Evolutionary conservation across 2,888 invertebrate species (phyloP).

Genomic region (Byasa hedistus): DNA sequence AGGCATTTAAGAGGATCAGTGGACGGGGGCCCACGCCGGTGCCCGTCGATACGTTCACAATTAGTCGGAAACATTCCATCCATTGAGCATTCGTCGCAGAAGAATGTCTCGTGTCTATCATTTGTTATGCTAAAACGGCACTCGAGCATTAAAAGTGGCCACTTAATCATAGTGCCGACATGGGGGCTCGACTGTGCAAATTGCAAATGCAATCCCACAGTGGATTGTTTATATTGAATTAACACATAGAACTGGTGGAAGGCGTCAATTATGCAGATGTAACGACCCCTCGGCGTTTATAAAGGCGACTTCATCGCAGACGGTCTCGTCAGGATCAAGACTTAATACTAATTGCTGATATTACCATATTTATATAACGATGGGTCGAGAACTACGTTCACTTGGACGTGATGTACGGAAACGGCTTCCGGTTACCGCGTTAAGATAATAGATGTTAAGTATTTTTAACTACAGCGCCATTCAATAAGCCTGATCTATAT

Average conservation of each 20-base stretch:
- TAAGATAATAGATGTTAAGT: too few relatives aligned
- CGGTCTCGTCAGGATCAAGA: slow-evolving; percentile 2
- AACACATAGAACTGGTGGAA: slow-evolving; percentile 44
- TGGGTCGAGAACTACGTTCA: background rate
- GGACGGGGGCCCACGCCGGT: background rate
- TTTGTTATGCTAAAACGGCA: slow-evolving; percentile 71
- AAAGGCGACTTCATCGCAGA: background rate
- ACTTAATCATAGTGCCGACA: slow-evolving; percentile 56
- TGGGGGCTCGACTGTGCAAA: slow-evolving; percentile 52
- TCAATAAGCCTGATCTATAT: too few relatives aligned
- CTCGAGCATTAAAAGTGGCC: slow-evolving; percentile 52
- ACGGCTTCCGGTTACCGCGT: too few relatives aligned
- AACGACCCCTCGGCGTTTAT: slow-evolving; percentile 5
- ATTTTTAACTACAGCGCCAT: too few relatives aligned
- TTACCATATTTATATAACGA: background rate
- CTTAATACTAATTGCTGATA: background rate
- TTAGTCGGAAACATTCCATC: slow-evolving; percentile 38
- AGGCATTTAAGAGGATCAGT: slow-evolving; percentile 21
- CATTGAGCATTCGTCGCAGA: slow-evolving; percentile 36
- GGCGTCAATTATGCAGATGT: slow-evolving; percentile 31
- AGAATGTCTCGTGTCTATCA: slow-evolving; percentile 64
- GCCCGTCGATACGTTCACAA: slow-evolving; percentile 26
- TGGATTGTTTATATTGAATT: slow-evolving; percentile 64
- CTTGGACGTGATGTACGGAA: too few relatives aligned
- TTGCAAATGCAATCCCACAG: slow-evolving; percentile 58